Evolutionary conservation across 2,797 vertebrate genomes (phyloP).

Genomic region (Enteromius treurensis): DNA sequence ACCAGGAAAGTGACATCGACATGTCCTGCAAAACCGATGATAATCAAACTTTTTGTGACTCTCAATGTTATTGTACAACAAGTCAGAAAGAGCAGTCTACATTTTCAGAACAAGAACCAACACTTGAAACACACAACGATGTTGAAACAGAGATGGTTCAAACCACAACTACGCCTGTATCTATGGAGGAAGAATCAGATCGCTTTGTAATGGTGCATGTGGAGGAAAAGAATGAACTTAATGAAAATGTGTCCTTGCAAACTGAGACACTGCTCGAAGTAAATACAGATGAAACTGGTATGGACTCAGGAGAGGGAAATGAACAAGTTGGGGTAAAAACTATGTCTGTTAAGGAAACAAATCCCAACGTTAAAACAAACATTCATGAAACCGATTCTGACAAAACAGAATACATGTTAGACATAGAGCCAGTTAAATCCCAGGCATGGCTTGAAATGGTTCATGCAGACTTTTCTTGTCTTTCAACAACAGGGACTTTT

Average conservation of each 20-base stretch:
- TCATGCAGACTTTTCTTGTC: slow-evolving; percentile 17
- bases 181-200: slow-evolving; percentile 41
- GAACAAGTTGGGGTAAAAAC: slow-evolving; percentile 35
- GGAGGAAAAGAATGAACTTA: slow-evolving; percentile 25
- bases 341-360: slow-evolving; percentile 29
- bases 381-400: slow-evolving; percentile 27
- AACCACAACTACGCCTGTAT: slow-evolving; percentile 18
- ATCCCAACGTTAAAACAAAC: slow-evolving; percentile 32
- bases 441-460: slow-evolving; percentile 47
- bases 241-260: slow-evolving; percentile 34
- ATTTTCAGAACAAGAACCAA: slow-evolving; percentile 38
- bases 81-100: slow-evolving; percentile 41
- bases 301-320: slow-evolving; percentile 25
- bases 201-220: neutral
- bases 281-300: slow-evolving; percentile 10
- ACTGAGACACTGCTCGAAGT: slow-evolving; percentile 37
- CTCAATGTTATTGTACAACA: slow-evolving; percentile 27
- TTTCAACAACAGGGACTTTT: slow-evolving; percentile 47
- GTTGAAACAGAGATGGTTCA: slow-evolving; percentile 31
- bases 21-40: slow-evolving; percentile 39
- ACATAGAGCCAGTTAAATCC: slow-evolving; percentile 32
- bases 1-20: slow-evolving; percentile 30
- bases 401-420: slow-evolving; percentile 40
- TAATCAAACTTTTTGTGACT: slow-evolving; percentile 25
- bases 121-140: slow-evolving; percentile 42